phyloP scores from a whole-genome alignment of 2,113 vertebrate genomes.

The Lophura nycthemera region DNA sequence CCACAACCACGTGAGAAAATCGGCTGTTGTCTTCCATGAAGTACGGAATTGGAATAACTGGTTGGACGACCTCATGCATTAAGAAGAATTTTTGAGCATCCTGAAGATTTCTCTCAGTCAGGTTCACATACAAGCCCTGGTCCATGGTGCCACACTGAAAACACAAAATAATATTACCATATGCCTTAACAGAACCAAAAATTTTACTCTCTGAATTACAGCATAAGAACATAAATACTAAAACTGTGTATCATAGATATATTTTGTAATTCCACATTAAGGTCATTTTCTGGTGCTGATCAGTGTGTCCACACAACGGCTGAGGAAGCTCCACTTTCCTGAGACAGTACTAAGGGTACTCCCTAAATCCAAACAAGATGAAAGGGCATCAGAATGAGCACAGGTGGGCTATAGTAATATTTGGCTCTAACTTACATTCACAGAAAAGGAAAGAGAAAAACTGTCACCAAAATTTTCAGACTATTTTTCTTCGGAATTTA shows the following conservation, averaged over 20 bases:
- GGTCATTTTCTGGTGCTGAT: neutral
- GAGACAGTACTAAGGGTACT: neutral
- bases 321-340: neutral
- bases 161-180: neutral
- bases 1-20: constrained; percentile 93
- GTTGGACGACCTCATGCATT: constrained; percentile 96
- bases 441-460: neutral
- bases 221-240: neutral
- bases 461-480: neutral
- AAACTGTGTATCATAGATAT: neutral
- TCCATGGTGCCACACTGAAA: constrained; percentile 94
- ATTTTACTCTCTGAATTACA: neutral
- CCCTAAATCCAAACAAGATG: neutral
- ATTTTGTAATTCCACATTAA: neutral
- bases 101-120: constrained; percentile 94
- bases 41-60: constrained; percentile 86
- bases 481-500: neutral
- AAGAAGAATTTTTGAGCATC: constrained; percentile 96
- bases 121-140: constrained; percentile 91
- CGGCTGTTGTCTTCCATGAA: constrained; percentile 98
- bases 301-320: neutral
- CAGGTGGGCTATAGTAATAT: neutral
- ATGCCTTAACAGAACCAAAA: neutral
- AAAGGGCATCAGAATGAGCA: neutral
- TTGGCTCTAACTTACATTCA: neutral